Base-by-base conservation (phyloP, 1,140 invertebrate genomes). In the Potamilus streckersoni region DNA sequence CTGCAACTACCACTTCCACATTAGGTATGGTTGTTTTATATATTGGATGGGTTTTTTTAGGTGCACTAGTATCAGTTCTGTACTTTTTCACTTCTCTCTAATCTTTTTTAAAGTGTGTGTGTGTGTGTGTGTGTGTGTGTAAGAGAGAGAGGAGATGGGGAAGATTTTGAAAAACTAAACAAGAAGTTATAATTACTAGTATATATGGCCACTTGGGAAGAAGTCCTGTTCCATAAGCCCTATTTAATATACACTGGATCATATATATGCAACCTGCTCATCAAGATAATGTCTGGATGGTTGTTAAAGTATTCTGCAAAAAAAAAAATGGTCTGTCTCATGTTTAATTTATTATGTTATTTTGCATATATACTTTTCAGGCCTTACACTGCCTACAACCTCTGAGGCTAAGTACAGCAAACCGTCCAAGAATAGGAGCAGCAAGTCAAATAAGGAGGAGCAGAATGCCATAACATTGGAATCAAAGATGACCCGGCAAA, bases 1-100 rank as follows among this genome's bases (percentile, higher is more conserved):
- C 79, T 17, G 84, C 86, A 31, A 86, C 85, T 19, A 80, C 80
- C 6, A 84, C 80, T 6, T 85, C 84, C 55, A 86, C 85, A 4
- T 83, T 86, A n/a, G 83, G 85, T 87, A 80, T 70, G 75, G 17
- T n/a, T 15, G 27, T 2, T 49, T 49, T 49, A 49, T 49, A 49
- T 8, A 1, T 49, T 49, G 38, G 38, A 49, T 0, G 6, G 38
- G 11, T 49, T 6, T 49, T 49, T 49, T 49, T 49, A 49, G 38
- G 6, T 6, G 4, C 38, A 49, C 38, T 11, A 1, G 4, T 49
- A 49, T 49, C 38, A 8, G 38, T 49, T 49, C 38, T 49, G 38
- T 49, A 49, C 11, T 6, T 49, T 49, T 49, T 49, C 2, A 49
- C 38, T 49, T 6, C 38, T 49, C 38, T 49, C 6, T 49, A 49